Evolutionary conservation across 2,797 vertebrate species (phyloP).

Genomic region (Eurystomus glaucurus): DNA sequence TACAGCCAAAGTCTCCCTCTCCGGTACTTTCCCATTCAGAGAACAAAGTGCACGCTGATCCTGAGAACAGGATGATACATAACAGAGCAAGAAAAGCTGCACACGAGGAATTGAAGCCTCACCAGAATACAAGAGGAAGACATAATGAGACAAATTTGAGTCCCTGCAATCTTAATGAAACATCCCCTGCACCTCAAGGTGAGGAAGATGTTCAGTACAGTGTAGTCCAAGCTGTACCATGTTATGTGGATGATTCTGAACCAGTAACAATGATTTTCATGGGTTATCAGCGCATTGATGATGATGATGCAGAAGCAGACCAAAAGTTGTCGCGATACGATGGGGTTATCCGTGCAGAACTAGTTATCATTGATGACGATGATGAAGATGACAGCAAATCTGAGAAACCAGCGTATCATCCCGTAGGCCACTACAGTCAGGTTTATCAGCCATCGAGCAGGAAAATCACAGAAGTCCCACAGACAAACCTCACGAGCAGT

Average conservation of each 20-base stretch:
- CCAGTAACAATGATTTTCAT: slow-evolving; percentile 97
- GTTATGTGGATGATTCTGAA: slow-evolving; percentile 80
- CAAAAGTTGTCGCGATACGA: slow-evolving; percentile 82
- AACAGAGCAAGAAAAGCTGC: slow-evolving; percentile 33
- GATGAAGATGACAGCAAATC: slow-evolving; percentile 69
- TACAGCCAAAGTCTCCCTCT: slow-evolving; percentile 45
- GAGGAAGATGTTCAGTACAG: slow-evolving; percentile 81
- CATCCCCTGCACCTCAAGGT: slow-evolving; percentile 61
- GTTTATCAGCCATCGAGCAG: slow-evolving; percentile 85
- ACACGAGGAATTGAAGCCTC: slow-evolving; percentile 29
- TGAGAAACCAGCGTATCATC: slow-evolving; percentile 85
- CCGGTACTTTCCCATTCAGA: slow-evolving; percentile 27
- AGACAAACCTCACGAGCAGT: slow-evolving; percentile 47
- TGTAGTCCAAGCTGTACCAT: slow-evolving; percentile 80
- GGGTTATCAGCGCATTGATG: slow-evolving; percentile 91
- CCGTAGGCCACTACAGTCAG: slow-evolving; percentile 86
- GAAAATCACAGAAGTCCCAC: slow-evolving; percentile 44
- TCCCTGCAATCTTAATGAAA: not conserved
- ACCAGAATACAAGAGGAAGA: slow-evolving; percentile 52
- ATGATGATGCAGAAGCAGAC: slow-evolving; percentile 81
- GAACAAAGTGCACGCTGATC: not conserved
- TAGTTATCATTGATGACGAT: slow-evolving; percentile 89
- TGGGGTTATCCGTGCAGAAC: slow-evolving; percentile 90
- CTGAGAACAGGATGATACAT: slow-evolving; percentile 1
- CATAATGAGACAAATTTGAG: slow-evolving; percentile 53